A percentile compares a stretch with the other conserved stretches of the same genome.
These are phyloP conservation scores for Turdus rufiventris DNA, from an alignment of 2,113 vertebrate genomes.

Conservation along the genomic window DNA sequence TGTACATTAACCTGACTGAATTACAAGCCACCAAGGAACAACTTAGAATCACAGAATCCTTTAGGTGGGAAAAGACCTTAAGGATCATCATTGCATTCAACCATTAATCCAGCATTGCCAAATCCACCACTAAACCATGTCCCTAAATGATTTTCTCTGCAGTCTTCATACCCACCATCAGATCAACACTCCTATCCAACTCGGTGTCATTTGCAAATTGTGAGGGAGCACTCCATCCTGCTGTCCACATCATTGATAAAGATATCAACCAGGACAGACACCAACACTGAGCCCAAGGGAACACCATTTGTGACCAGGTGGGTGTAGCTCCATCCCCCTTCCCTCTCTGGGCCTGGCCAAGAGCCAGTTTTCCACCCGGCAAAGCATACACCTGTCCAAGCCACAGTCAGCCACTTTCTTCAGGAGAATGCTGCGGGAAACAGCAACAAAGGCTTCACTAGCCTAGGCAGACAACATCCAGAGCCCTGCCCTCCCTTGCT, in stretches of 20 bases:
- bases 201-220: neutral
- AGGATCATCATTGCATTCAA: neutral
- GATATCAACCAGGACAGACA: neutral
- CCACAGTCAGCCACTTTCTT: neutral
- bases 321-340: neutral
- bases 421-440: neutral
- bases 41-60: neutral
- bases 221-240: neutral
- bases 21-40: neutral
- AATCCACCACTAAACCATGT: neutral
- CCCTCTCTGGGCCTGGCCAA: neutral
- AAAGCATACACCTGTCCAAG: accelerated
- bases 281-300: neutral
- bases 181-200: neutral
- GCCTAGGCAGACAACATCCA: neutral
- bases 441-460: neutral
- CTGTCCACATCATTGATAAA: neutral
- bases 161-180: neutral
- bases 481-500: neutral
- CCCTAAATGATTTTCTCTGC: neutral
- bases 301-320: neutral
- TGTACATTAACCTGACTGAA: neutral
- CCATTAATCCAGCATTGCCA: neutral
- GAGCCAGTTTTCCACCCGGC: neutral
- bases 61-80: neutral